Evolutionary conservation across 2,113 vertebrate species (phyloP).

Genomic region (Panurus biarmicus): DNA sequence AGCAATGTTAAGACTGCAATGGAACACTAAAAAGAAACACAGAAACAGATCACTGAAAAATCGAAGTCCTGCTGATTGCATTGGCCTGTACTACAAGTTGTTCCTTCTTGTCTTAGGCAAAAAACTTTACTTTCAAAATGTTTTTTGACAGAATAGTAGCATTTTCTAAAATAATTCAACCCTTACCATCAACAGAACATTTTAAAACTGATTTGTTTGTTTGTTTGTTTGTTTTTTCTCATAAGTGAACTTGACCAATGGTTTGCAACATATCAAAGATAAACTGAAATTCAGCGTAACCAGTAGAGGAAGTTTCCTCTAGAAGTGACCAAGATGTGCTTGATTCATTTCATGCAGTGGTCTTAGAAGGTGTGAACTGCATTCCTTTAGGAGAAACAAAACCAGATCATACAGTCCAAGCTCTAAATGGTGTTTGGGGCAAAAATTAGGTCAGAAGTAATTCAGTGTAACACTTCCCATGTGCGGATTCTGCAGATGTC

Average conservation of each 20-base stretch:
- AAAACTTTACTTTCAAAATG: background rate
- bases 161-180: background rate
- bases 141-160: background rate
- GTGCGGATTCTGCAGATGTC: background rate
- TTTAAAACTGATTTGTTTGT: background rate
- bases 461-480: background rate
- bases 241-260: background rate
- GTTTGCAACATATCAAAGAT: background rate
- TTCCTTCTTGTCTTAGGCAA: background rate
- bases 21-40: background rate
- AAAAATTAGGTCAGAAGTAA: background rate
- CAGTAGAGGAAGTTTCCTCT: background rate
- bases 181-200: background rate
- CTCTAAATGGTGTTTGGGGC: background rate
- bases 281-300: rapidly evolving
- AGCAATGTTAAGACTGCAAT: background rate
- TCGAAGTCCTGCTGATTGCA: background rate
- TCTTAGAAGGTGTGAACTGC: background rate
- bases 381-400: background rate
- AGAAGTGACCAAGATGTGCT: background rate
- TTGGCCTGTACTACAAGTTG: background rate
- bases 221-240: rapidly evolving
- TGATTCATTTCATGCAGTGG: background rate
- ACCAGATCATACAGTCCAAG: background rate
- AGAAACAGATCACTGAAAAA: background rate